Conservation (phyloP, 2,113 vertebrate genomes). For the Oreochromis tanganicae region DNA sequence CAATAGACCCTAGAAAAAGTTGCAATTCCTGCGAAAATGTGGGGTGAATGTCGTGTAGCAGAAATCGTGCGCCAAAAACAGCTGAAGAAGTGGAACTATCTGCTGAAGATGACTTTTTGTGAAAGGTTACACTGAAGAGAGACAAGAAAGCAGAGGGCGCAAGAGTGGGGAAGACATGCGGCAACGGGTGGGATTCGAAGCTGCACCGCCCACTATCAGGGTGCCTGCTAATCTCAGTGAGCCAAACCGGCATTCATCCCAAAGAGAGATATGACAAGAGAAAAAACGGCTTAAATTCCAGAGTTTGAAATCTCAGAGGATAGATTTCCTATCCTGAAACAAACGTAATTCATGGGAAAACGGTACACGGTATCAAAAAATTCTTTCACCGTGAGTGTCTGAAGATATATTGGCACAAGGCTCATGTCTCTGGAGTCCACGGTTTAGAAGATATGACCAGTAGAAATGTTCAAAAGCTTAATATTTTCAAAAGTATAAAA, state of each 20-base stretch:
- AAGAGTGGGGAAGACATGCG: background rate
- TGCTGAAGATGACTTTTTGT: background rate
- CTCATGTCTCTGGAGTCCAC: background rate
- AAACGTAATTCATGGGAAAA: background rate
- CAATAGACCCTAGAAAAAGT: background rate
- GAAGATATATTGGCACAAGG: background rate
- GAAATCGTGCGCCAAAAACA: accelerated
- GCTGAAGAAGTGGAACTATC: background rate
- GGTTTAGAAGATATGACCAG: background rate
- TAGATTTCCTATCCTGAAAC: background rate
- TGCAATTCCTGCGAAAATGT: background rate
- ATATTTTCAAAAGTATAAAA: background rate
- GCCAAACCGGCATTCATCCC: background rate
- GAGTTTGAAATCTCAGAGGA: background rate
- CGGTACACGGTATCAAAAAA: background rate
- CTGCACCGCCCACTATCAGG: background rate
- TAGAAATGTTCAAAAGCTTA: background rate
- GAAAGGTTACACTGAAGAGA: background rate
- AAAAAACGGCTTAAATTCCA: background rate
- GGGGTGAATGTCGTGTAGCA: background rate
- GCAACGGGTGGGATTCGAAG: background rate
- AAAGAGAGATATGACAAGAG: background rate
- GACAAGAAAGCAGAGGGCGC: background rate
- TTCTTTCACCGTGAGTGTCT: background rate
- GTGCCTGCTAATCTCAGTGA: background rate